Base-by-base conservation (phyloP, 1,140 invertebrate genomes). In the Leptestheria dahalacensis region DNA sequence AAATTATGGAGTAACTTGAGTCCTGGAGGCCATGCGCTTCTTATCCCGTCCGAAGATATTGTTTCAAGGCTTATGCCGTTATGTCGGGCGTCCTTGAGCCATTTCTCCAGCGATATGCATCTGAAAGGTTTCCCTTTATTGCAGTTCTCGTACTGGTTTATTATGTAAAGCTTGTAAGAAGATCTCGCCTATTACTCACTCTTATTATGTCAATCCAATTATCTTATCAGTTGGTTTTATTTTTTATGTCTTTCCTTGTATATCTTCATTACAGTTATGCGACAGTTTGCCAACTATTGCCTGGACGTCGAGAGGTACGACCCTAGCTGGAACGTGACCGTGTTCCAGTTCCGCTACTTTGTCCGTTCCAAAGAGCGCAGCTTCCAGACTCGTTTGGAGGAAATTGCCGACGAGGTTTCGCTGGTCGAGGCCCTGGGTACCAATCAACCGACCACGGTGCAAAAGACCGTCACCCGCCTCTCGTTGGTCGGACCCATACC, bases 301-400 rank as follows among this genome's bases (percentile, higher is more conserved):
- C 64, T 72, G 50, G 73, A 74, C 58, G 66, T 69, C 15, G 67
- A 69, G 4, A 65, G 63, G 26, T 75, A 69, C 62, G 66, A 70
- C 48, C 68, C 70, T 11, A 68, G 70, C 10, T 64, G 65, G 48
- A 65, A 69, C 20, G 65, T 76, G 29, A 76, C 74, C 1, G 66
- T 74, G 15, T 71, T 72, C 57, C 73, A 75, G 65, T 74, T 74
- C 62, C 67, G 73, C 56, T 60, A 62, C 20, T 73, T 70, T 63
- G 70, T 75, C 51, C 67, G 64, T 18, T 62, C 67, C 2, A 68
- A 71, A 49, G 66, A 67, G n/a, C 65, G 68, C 11, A 60, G 68
- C 9, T 58, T 68, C 18, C 56, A 57, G 21, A 33, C 64, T 26
- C 63, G 68, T 29, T 56, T 73, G 2, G 69, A 70, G 48, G 60